Conservation (phyloP, 2,797 vertebrate genomes). For the Lutjanus argentimaculatus region DNA sequence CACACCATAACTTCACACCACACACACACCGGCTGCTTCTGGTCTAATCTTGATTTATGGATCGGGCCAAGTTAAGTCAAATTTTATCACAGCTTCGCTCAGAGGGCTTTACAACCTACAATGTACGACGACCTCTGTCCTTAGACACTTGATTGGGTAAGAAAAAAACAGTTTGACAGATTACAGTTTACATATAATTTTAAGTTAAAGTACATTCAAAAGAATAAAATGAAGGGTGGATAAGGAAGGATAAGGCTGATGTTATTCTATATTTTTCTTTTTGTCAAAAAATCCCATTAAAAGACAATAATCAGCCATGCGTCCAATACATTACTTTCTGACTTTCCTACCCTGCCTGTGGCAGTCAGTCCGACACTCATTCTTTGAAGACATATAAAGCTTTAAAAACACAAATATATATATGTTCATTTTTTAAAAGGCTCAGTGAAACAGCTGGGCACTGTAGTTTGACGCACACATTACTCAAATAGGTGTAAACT, state of each 20-base stretch:
- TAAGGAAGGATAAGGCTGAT: no score
- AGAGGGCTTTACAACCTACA: no score
- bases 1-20: neutral
- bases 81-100: no score
- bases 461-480: neutral
- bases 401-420: neutral
- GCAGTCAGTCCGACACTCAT: neutral
- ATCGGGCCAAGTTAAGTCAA: no score
- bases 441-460: neutral
- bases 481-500: neutral
- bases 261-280: no score
- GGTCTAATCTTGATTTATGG: neutral
- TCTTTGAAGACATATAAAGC: neutral
- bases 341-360: no score
- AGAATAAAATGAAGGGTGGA: neutral
- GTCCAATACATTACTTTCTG: no score
- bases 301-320: no score
- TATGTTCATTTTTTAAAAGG: neutral
- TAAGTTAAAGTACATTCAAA: neutral
- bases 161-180: no score
- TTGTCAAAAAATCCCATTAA: no score
- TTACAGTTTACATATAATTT: neutral
- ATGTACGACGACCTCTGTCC: no score
- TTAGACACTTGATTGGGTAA: no score
- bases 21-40: accelerated